Evolutionary conservation across 2,113 vertebrate species (phyloP).

Genomic region (Equus przewalskii): DNA sequence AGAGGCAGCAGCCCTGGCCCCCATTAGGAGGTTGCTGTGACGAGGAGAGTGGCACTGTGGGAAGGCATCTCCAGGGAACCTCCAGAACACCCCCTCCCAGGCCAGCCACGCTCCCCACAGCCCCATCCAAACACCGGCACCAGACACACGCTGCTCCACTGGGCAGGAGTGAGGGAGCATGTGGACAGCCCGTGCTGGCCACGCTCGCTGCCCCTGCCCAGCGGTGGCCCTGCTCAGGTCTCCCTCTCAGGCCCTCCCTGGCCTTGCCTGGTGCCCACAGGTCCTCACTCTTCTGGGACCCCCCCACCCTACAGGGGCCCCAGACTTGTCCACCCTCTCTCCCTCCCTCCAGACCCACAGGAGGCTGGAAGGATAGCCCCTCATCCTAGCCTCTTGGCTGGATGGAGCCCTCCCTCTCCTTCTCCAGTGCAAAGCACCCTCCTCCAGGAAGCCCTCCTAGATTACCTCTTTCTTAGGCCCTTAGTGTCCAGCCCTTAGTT

Average conservation of each 20-base stretch:
- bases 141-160: accelerated
- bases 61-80: not conserved
- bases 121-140: not conserved
- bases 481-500: not conserved
- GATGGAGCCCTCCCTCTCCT: not conserved
- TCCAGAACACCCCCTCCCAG: not conserved
- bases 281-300: too few relatives aligned
- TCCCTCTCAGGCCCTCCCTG: not conserved
- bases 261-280: not conserved
- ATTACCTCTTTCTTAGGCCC: not conserved
- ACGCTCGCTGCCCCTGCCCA: too few relatives aligned
- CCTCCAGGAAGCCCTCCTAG: not conserved
- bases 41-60: accelerated
- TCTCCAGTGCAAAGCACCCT: not conserved
- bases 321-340: not conserved
- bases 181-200: too few relatives aligned
- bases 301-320: not conserved
- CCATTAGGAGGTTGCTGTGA: not conserved
- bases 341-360: not conserved
- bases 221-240: not conserved
- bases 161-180: not conserved
- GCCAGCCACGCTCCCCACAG: too few relatives aligned
- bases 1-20: not conserved
- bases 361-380: not conserved
- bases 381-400: not conserved